These are phyloP conservation scores for Telenomus remus DNA, from an alignment of 1,140 invertebrate species.

Conservation along the genomic window DNA sequence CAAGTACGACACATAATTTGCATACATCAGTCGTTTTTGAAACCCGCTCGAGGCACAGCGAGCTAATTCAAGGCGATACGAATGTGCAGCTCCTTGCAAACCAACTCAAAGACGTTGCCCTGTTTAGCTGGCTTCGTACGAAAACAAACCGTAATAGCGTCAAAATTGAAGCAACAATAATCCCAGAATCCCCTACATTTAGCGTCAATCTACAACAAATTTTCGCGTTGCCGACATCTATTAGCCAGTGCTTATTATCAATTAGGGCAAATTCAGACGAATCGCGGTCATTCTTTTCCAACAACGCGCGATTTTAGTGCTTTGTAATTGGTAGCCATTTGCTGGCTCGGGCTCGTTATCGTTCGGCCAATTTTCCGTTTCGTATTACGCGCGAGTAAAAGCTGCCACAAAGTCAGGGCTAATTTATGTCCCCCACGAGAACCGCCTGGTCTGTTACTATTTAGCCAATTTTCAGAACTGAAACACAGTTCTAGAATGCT, in stretches of 20 bases:
- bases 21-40: constrained; percentile 61
- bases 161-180: constrained; percentile 34
- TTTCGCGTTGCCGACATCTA: constrained; percentile 4
- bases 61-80: constrained; percentile 52
- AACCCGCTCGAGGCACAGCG: constrained; percentile 52
- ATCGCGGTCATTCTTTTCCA: neutral
- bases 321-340: constrained; percentile 18
- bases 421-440: constrained; percentile 45
- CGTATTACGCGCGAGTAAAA: constrained; percentile 32
- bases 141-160: constrained; percentile 29
- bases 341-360: constrained; percentile 14
- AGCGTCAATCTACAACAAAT: constrained; percentile 2
- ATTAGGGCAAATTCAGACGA: constrained; percentile 12
- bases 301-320: constrained; percentile 13
- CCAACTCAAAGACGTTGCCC: constrained; percentile 9
- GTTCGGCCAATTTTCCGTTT: constrained; percentile 22
- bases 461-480: neutral
- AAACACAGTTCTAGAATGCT: neutral
- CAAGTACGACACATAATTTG: constrained; percentile 59
- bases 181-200: constrained; percentile 7
- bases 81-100: constrained; percentile 29
- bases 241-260: constrained; percentile 32
- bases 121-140: constrained; percentile 29
- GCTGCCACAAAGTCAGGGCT: constrained; percentile 43
- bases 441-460: constrained; percentile 5